Conservation (phyloP, 2,888 invertebrate genomes). For the Lysandra coridon region DNA sequence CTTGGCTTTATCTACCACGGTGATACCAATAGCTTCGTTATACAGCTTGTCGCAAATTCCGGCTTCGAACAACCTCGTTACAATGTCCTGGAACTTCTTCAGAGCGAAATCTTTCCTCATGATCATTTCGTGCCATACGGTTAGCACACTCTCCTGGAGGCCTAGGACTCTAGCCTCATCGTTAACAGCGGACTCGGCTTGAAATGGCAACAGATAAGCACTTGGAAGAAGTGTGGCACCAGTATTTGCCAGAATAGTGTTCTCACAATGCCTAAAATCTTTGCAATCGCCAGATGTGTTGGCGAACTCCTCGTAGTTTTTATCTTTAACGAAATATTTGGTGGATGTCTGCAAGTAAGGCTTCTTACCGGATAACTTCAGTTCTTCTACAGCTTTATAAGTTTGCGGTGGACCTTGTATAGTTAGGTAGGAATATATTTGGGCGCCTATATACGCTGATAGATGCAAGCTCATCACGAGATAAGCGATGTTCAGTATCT, state of each 20-base stretch:
- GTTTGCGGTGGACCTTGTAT: constrained; percentile 55
- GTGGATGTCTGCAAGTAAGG: constrained; percentile 47
- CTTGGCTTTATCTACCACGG: constrained; percentile 51
- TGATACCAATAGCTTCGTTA: constrained; percentile 56
- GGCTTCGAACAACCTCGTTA: constrained; percentile 57
- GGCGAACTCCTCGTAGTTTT: constrained; percentile 50
- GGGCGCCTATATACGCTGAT: constrained; percentile 57
- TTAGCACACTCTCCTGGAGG: constrained; percentile 53
- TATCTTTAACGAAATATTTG: constrained; percentile 56
- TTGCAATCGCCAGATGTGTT: constrained; percentile 52
- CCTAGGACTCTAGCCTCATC: constrained; percentile 58
- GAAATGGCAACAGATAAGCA: constrained; percentile 51
- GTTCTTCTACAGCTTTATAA: constrained; percentile 52
- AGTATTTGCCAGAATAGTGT: constrained; percentile 47
- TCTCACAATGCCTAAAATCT: constrained; percentile 51
- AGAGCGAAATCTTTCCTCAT: constrained; percentile 53
- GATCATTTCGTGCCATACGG: constrained; percentile 62
- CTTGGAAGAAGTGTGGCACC: constrained; percentile 56
- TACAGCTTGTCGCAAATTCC: constrained; percentile 60
- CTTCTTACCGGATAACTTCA: constrained; percentile 53
- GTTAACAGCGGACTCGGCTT: constrained; percentile 54
- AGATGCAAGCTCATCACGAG: constrained; percentile 57
- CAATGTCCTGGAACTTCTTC: constrained; percentile 46
- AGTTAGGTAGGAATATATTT: constrained; percentile 63
- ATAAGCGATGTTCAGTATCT: constrained; percentile 55